These are phyloP conservation scores for Clarias fuscus DNA, from an alignment of 2,797 vertebrate species.

Conservation along the genomic window DNA sequence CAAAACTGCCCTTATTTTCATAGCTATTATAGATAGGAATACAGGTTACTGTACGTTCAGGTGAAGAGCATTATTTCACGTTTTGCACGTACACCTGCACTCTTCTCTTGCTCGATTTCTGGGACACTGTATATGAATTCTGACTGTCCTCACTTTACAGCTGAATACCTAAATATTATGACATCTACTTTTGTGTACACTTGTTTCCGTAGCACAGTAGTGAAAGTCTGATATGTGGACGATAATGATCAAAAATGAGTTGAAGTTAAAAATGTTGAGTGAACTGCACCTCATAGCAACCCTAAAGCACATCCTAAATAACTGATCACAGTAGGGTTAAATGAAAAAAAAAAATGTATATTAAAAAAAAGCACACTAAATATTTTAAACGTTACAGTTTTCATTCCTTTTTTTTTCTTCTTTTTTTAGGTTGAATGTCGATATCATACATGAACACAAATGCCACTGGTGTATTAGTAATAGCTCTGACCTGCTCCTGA, in stretches of 20 bases:
- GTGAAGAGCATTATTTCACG: too few species aligned
- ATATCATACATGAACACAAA: neutral
- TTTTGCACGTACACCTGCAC: too few species aligned
- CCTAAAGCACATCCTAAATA: neutral
- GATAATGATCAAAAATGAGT: neutral
- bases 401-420: neutral
- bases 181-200: neutral
- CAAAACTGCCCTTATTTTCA: too few species aligned
- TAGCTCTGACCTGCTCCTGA: constrained; percentile 84
- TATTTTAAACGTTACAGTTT: neutral
- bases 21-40: too few species aligned
- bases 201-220: neutral
- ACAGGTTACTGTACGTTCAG: too few species aligned
- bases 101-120: too few species aligned
- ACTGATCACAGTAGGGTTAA: neutral
- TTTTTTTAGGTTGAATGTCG: neutral
- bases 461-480: neutral
- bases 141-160: neutral
- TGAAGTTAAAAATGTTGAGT: neutral
- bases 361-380: neutral
- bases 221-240: neutral
- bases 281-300: neutral
- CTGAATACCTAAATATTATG: neutral
- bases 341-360: neutral
- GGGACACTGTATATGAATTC: too few species aligned